Evolutionary conservation across 1,140 invertebrate genomes (phyloP), one percentile per base, ranked within the genome.

Genomic region (Panonychus citri): DNA sequence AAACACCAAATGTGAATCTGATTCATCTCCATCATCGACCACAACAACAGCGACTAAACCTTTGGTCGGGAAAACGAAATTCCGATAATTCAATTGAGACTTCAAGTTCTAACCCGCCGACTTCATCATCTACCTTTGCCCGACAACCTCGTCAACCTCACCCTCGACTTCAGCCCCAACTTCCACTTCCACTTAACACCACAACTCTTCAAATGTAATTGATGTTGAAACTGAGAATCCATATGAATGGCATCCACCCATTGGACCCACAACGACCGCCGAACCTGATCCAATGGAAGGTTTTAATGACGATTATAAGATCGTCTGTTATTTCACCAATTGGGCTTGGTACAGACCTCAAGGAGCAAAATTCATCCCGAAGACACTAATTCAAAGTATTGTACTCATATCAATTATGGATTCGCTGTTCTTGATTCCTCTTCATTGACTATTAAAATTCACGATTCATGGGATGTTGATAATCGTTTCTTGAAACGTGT

Each of bases 341-440:
- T 90, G 86, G 85, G 78, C 85, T 0, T 78, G 82, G 65, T 85
- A 87, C 64, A 74, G 87, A 48, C 81, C 82, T 61, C 78, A 74
- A 0, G 79, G 81, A 55, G 84, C 79, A 8, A 84, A 93, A 72
- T 94, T 88, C 70, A 66, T 79, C 34, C 89, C 89, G 89, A 94
- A 72, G 85, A 95, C 67, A 91, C 94, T 57, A 81, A 88, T 57
- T 84, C 88, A 2, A 83, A 88, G 69, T 75, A 94, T 13, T 95
- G 90, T 68, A 94, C 89, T 1, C 90, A 94, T 71, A 76, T 95
- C 63, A 86, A 93, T 63, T 94, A 89, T 68, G 85, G 88, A 21
- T 94, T 95, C 68, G 87, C 83, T n/a, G 80, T 79, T 13, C 67
- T 89, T 19, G 82, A 87, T 65, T 78, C 82, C 0, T 77, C 83